Evolutionary conservation across 2,888 invertebrate species (phyloP).

Genomic region (Gymnosoma rotundatum): DNA sequence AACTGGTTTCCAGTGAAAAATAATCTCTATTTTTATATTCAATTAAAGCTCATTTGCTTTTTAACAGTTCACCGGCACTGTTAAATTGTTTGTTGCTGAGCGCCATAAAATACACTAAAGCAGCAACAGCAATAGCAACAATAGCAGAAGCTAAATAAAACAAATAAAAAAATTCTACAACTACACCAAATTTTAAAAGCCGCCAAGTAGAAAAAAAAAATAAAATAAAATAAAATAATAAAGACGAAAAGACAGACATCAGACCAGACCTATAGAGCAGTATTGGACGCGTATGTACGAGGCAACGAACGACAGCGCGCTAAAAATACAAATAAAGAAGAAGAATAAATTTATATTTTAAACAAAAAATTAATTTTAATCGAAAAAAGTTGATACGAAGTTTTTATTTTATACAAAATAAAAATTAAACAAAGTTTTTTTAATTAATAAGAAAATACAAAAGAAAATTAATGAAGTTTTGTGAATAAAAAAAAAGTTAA

Average conservation of each 20-base stretch:
- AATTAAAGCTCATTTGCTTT: background rate
- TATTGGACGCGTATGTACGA: slow-evolving; percentile 70
- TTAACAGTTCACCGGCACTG: slow-evolving; percentile 17
- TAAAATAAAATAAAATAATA: slow-evolving; percentile 61
- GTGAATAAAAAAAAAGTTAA: background rate
- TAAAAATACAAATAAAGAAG: slow-evolving; percentile 58
- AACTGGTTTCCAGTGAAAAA: too few relatives aligned
- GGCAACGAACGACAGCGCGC: slow-evolving; percentile 70
- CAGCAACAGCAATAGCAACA: slow-evolving; percentile 59
- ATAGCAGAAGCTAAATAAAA: slow-evolving; percentile 51
- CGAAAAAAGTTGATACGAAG: slow-evolving; percentile 24
- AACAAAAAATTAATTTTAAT: slow-evolving; percentile 33
- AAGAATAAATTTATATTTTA: slow-evolving; percentile 24
- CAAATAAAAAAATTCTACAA: slow-evolving; percentile 55
- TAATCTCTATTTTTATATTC: background rate
- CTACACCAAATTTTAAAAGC: slow-evolving; percentile 68
- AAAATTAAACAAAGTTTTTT: slow-evolving; percentile 4
- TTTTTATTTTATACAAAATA: slow-evolving; percentile 29
- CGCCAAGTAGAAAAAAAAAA: slow-evolving; percentile 61
- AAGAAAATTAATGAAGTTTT: background rate
- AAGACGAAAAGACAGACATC: slow-evolving; percentile 69
- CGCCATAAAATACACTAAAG: slow-evolving; percentile 57
- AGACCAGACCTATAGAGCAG: slow-evolving; percentile 68
- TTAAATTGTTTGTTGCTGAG: slow-evolving; percentile 58
- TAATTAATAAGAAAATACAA: background rate